Percentiles rank a stretch among this genome's conserved stretches.
Evolutionary conservation across 2,888 invertebrate species (phyloP).

Genomic region (Drosophila mercatorum): DNA sequence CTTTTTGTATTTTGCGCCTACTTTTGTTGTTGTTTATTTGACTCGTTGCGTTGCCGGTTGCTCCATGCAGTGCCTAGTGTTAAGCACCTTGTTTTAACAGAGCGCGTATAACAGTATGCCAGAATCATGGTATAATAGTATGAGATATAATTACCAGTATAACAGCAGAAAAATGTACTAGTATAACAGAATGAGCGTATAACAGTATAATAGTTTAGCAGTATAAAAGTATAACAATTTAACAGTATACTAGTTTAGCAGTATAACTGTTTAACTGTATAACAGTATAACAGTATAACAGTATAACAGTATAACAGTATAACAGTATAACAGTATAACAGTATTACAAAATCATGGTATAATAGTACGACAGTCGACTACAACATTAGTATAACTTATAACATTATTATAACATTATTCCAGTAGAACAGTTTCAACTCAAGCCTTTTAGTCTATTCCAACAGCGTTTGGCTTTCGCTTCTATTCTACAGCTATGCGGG

Average conservation of each 20-base stretch:
- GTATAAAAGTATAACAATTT: not conserved
- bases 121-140: not conserved
- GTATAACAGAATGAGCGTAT: not conserved
- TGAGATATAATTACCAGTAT: not conserved
- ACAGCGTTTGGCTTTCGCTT: not conserved
- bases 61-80: constrained; percentile 7
- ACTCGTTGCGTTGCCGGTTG: not conserved
- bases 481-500: constrained; percentile 32
- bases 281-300: not conserved
- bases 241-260: not conserved
- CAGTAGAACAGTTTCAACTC: not conserved
- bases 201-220: not conserved
- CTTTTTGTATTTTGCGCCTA: constrained; percentile 48
- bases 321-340: not conserved
- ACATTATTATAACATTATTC: not conserved
- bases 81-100: not conserved
- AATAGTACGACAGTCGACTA: not conserved
- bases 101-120: not conserved
- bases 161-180: not conserved
- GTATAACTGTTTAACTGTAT: not conserved
- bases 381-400: not conserved
- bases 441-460: constrained; percentile 9
- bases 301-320: not conserved
- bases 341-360: not conserved
- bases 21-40: constrained; percentile 21